Conservation (phyloP, 2,113 vertebrate species). For the Diphyllodes magnificus region DNA sequence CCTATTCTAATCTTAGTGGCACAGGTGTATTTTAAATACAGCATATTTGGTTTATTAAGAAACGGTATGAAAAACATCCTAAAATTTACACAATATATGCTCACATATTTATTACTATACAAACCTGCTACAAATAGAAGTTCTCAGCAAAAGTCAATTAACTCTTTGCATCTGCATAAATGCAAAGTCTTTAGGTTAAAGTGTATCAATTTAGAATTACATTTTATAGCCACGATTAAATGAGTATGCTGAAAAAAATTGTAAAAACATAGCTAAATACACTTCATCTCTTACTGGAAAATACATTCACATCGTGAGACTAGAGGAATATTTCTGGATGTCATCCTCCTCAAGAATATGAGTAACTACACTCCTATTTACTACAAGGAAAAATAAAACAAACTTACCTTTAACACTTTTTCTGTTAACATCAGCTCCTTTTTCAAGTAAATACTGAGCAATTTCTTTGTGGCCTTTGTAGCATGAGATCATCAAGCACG, state of each 20-base stretch:
- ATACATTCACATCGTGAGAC: neutral
- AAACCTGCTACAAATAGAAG: neutral
- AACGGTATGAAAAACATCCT: neutral
- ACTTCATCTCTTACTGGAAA: neutral
- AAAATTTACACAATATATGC: neutral
- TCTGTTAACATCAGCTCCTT: slow-evolving; percentile 91
- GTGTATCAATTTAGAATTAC: neutral
- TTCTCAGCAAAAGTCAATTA: neutral
- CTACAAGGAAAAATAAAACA: neutral
- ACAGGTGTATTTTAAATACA: neutral
- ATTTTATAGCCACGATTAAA: neutral
- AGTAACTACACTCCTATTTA: neutral
- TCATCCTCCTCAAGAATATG: neutral
- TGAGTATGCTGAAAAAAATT: neutral
- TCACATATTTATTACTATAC: neutral
- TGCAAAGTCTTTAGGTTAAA: neutral
- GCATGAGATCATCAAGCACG: slow-evolving; percentile 95
- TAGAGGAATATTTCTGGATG: neutral
- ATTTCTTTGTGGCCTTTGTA: slow-evolving; percentile 94
- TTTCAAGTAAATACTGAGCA: slow-evolving; percentile 83
- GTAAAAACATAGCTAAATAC: neutral
- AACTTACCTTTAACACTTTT: slow-evolving; percentile 91
- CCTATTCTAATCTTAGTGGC: neutral
- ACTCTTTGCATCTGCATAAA: neutral
- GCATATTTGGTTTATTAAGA: neutral